A percentile compares a stretch with the other conserved stretches of the same genome.
Conservation (phyloP, 2,113 vertebrate species). For the Crotophaga sulcirostris region DNA sequence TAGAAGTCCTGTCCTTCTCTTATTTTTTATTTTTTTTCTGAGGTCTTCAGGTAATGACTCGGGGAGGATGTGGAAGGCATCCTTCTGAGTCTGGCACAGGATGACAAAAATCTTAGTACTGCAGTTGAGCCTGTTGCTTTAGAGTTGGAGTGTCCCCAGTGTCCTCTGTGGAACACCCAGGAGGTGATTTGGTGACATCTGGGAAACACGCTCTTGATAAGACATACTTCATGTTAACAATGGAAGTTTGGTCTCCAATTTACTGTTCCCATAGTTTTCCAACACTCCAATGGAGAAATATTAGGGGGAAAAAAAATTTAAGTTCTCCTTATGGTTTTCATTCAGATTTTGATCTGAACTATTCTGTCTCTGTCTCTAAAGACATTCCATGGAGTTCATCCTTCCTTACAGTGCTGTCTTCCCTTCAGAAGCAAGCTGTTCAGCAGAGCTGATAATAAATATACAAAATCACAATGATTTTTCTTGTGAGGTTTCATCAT, state of each 20-base stretch:
- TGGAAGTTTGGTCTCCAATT: neutral
- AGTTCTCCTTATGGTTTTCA: neutral
- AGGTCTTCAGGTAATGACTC: neutral
- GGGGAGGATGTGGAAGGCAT: neutral
- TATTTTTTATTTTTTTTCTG: neutral
- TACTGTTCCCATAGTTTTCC: neutral
- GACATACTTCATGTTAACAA: neutral
- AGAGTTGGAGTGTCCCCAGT: accelerated
- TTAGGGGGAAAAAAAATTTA: no score
- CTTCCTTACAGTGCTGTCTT: neutral
- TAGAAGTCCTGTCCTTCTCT: neutral
- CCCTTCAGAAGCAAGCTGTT: neutral
- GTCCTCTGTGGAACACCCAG: neutral
- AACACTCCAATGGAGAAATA: neutral
- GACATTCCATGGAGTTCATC: neutral
- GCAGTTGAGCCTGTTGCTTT: neutral
- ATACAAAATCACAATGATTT: neutral
- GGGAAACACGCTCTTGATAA: accelerated
- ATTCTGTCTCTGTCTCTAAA: neutral
- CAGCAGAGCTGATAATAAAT: neutral
- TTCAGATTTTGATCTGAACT: neutral
- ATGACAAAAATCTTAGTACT: neutral
- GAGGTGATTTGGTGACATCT: neutral
- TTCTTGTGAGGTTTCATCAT: neutral
- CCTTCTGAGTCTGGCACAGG: neutral